Conservation (phyloP, 2,888 invertebrate species). For the Endomychus coccineus region DNA sequence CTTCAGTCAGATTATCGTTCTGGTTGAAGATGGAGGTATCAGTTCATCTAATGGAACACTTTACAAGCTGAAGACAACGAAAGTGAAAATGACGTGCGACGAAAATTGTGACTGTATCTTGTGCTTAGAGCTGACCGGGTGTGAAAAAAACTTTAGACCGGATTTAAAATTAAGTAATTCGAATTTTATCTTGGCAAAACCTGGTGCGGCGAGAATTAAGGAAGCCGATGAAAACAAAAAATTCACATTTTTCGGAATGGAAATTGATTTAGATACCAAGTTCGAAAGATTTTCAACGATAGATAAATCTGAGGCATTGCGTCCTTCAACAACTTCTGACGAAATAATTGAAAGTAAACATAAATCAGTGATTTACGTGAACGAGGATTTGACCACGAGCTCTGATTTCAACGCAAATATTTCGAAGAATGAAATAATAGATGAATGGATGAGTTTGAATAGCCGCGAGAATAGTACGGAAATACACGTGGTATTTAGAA, state of each 20-base stretch:
- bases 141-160: slow-evolving; percentile 50
- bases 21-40: slow-evolving; percentile 4
- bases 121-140: slow-evolving; percentile 64
- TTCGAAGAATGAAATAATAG: slow-evolving; percentile 35
- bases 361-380: slow-evolving; percentile 41
- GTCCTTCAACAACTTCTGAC: too few relatives aligned
- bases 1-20: slow-evolving; percentile 9
- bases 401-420: slow-evolving; percentile 22
- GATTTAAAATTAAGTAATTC: slow-evolving; percentile 38
- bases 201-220: slow-evolving; percentile 46
- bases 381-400: slow-evolving; percentile 24
- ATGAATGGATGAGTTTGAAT: slow-evolving; percentile 36
- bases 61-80: slow-evolving; percentile 1
- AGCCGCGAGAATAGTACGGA: slow-evolving; percentile 34
- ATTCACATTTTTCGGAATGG: slow-evolving; percentile 49
- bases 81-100: slow-evolving; percentile 54
- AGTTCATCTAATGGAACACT: too few relatives aligned
- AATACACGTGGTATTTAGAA: slow-evolving; percentile 39
- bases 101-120: slow-evolving; percentile 68
- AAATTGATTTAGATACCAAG: slow-evolving; percentile 36
- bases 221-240: slow-evolving; percentile 45
- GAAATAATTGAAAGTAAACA: slow-evolving; percentile 28
- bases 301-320: slow-evolving; percentile 17
- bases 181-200: slow-evolving; percentile 50
- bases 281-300: slow-evolving; percentile 46